Evolutionary conservation across 2,888 invertebrate genomes (phyloP).

Genomic region (Acronicta leporina): DNA sequence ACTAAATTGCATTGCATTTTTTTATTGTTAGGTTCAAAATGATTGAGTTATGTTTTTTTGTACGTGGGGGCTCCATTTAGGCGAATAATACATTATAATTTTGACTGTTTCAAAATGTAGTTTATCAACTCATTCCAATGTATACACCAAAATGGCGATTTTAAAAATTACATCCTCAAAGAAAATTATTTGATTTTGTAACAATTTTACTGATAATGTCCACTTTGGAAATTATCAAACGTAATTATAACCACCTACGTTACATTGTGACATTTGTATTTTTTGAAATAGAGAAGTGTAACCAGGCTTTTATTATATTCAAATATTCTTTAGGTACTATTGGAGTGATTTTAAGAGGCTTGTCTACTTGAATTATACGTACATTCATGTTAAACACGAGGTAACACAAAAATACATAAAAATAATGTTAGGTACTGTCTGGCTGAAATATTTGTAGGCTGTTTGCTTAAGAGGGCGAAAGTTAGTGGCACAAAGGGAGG

Average conservation of each 20-base stretch:
- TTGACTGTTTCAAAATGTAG: conserved; percentile 8
- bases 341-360: conserved; percentile 38
- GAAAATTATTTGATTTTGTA: neutral
- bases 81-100: conserved; percentile 11
- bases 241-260: neutral
- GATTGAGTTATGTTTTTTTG: conserved; percentile 22
- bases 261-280: neutral
- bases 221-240: neutral
- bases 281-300: conserved; percentile 8
- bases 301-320: conserved; percentile 9
- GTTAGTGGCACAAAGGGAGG: neutral
- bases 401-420: conserved; percentile 12
- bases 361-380: conserved; percentile 33
- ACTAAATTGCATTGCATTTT: conserved; percentile 75
- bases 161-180: conserved; percentile 12
- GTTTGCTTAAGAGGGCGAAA: neutral
- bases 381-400: conserved; percentile 18
- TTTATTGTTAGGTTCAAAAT: conserved; percentile 47
- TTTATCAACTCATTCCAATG: conserved; percentile 39
- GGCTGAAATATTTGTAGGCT: conserved; percentile 3
- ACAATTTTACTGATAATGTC: neutral
- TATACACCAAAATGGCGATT: conserved; percentile 15
- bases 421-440: conserved; percentile 12
- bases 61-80: conserved; percentile 2
- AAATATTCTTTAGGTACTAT: conserved; percentile 5